Evolutionary conservation across 2,113 vertebrate genomes (phyloP), one percentile per base, ranked within the genome.

Genomic region (Peromyscus leucopus): DNA sequence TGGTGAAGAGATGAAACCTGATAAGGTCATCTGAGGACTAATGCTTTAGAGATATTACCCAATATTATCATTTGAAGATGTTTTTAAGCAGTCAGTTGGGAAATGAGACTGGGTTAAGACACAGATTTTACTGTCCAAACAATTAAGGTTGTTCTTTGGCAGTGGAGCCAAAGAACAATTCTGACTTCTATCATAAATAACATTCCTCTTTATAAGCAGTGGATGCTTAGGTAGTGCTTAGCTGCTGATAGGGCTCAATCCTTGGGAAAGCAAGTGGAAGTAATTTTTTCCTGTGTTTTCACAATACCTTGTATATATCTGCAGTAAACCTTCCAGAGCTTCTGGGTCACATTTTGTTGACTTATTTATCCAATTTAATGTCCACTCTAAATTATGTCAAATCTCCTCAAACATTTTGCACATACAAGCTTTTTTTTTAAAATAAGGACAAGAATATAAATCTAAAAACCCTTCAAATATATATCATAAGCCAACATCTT

Each of bases 121-220:
- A 93, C 33, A 71, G 63, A 57, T 96, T 75, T 90, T 89, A 71
- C 74, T 65, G 21, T 63, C 80, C 33, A 80, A 96, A 88, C 36
- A 96, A 74, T 36, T 55, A 78, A 92, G 6, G 17, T 65, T 97
- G 67, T 89, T 93, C 33, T 94, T 79, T 90, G 63, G 55, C 42
- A 74, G 51, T 42, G 59, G 83, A 79, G 12, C 6, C 74, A 93
- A 93, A 95, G 15, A 96, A 93, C 17, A 71, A 33, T 31, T 94
- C n/a, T 92, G 63, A 90, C 72, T 72, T 84, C 71, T 84, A 28
- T 88, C 13, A 8, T 79, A 69, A 94, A 96, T 87, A 72, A 76
- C 55, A 92, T 76, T 92, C 8, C 36, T 48, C 55, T 96, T 55
- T 92, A 39, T 42, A 80, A 92, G 51, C 31, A 91, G 39, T 31